These are phyloP conservation scores for Natator depressus DNA, from an alignment of 2,113 vertebrate genomes.

Conservation along the genomic window DNA sequence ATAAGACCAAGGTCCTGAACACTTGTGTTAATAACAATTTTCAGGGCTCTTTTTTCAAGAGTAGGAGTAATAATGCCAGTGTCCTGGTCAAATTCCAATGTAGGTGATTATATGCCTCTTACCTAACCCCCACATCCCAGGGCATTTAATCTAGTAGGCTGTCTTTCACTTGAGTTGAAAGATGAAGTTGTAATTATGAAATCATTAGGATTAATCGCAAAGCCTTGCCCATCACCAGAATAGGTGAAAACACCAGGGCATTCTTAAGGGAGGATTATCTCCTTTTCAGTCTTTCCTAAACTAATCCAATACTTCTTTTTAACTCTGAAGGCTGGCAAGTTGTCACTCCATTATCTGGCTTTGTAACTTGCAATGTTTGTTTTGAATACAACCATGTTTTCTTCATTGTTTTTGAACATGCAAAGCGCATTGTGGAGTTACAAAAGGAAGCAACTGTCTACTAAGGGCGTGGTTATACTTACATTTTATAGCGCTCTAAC, in stretches of 20 bases:
- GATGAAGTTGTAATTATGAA: not conserved
- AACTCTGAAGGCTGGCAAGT: not conserved
- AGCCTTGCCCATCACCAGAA: accelerated
- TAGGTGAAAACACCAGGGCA: not conserved
- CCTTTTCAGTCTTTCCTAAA: accelerated
- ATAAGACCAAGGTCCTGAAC: not conserved
- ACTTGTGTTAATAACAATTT: not conserved
- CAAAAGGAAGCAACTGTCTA: accelerated
- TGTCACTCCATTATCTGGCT: not conserved
- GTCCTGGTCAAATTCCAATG: not conserved
- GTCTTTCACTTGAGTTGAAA: not conserved
- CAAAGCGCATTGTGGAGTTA: not conserved
- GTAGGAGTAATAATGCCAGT: not conserved
- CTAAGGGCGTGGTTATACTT: not conserved
- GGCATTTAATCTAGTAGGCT: not conserved
- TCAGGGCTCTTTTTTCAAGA: not conserved
- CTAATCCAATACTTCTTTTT: not conserved
- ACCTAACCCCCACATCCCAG: not conserved
- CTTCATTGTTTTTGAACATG: not conserved
- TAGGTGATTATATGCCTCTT: accelerated
- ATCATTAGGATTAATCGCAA: not conserved
- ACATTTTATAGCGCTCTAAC: too few relatives aligned
- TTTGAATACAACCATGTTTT: not conserved
- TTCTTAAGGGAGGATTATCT: not conserved
- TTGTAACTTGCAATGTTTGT: not conserved